Evolutionary conservation across 2,113 vertebrate genomes (phyloP), one percentile per base, ranked within the genome.

Genomic region (Microtus richardsoni): DNA sequence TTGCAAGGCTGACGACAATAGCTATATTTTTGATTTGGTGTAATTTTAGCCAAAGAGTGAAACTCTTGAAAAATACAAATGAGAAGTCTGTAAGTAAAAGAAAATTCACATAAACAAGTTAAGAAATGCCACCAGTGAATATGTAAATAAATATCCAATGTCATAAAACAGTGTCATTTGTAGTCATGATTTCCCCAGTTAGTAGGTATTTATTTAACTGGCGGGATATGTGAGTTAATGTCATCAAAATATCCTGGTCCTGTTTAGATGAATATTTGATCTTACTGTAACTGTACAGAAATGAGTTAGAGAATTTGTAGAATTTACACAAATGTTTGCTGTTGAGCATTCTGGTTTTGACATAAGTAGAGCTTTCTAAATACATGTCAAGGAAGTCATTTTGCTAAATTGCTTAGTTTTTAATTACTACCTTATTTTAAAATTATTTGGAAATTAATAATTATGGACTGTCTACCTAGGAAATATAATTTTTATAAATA

Each of bases 401-500:
- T 85, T 93, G 14, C 16, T 87, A 70, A 73, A 79, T 84, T 93
- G 13, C 47, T 60, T 96, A 79, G 4, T 70, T 49, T 86, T 93
- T 93, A 88, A 78, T 89, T 83, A 87, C 54, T 17, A 52, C 71
- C 7, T 82, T 91, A 84, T 16, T 66, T 87, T 97, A 87, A 88
- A 96, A 93, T 91, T 91, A 84, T 60, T 39, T 96, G 84, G 85
- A 22, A n/a, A 78, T 58, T 75, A 75, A 83, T 54, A 60, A 79
- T 88, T 91, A 30, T 96, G 44, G 12, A 91, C 44, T 91, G 2
- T 2, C 16, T 66, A 92, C 68, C 39, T 87, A 90, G 83, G 92
- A 95, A 92, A 89, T 87, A 73, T 75, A 60, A 89, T 94, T 94
- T 96, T 95, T 30, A 88, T 70, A 26, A 39, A 62, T 71, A 87